These are phyloP conservation scores for Charina bottae DNA, from an alignment of 2,113 vertebrate species.

Conservation along the genomic window DNA sequence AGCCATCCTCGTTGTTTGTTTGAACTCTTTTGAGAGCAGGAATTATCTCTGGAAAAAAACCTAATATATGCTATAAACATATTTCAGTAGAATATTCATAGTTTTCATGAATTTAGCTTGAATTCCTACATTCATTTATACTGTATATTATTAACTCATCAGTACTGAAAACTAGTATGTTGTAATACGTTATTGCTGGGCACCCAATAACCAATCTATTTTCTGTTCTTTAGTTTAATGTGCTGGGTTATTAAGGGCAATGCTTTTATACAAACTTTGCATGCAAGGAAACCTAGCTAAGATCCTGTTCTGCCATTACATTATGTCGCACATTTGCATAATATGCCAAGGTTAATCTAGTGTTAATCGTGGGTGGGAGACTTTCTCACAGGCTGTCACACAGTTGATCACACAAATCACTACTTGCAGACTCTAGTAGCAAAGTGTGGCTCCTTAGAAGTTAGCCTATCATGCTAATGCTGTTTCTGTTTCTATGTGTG, in stretches of 20 bases:
- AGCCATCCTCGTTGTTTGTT: slow-evolving; percentile 89
- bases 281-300: background rate
- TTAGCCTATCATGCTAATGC: background rate
- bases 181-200: slow-evolving; percentile 44
- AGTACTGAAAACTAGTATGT: slow-evolving; percentile 36
- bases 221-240: slow-evolving; percentile 30
- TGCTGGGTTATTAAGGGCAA: slow-evolving; percentile 7
- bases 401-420: background rate
- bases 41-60: slow-evolving; percentile 10
- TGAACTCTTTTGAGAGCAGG: slow-evolving; percentile 76
- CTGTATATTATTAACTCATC: slow-evolving; percentile 26
- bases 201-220: background rate
- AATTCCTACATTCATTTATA: background rate
- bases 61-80: background rate
- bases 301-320: background rate
- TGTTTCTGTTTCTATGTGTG: slow-evolving; percentile 40
- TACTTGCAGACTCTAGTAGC: background rate
- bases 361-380: background rate
- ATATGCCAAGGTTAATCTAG: background rate
- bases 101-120: background rate
- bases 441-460: background rate
- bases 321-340: background rate
- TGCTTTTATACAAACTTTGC: background rate
- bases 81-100: background rate
- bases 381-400: background rate